A percentile compares a stretch with the other conserved stretches of the same genome.
Conservation (phyloP, 2,888 invertebrate species). For the Temnothorax ravouxi region DNA sequence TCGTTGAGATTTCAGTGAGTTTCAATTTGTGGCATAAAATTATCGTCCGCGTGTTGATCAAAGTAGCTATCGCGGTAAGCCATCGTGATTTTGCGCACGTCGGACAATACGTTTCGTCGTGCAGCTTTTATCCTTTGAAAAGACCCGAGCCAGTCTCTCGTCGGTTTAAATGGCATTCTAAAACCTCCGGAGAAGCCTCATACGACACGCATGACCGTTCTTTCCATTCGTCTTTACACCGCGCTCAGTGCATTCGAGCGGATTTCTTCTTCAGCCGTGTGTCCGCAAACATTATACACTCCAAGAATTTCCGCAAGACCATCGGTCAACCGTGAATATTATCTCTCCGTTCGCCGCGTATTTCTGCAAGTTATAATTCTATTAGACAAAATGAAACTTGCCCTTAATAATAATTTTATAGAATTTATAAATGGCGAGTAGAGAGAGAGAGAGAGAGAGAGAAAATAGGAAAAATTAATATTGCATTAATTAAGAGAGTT, state of each 20-base stretch:
- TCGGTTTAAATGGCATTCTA: conserved; percentile 39
- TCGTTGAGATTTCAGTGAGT: not conserved
- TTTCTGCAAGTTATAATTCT: not conserved
- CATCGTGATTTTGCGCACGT: conserved; percentile 28
- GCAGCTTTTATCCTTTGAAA: conserved; percentile 45
- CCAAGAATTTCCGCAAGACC: not conserved
- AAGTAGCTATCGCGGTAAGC: conserved; percentile 11
- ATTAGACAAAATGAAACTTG: not conserved
- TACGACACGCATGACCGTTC: conserved; percentile 27
- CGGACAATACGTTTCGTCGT: conserved; percentile 7
- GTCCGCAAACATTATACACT: conserved; percentile 7
- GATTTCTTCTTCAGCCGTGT: conserved; percentile 34
- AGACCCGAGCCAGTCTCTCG: not conserved
- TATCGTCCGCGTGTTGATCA: conserved; percentile 22
- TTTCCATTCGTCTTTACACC: conserved; percentile 43
- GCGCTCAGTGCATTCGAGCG: conserved; percentile 28
- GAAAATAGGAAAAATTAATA: not conserved
- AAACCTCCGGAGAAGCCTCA: not conserved
- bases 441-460: too few species aligned
- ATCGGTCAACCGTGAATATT: not conserved
- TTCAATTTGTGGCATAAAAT: conserved; percentile 27
- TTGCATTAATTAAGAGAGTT: not conserved
- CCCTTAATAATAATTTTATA: not conserved
- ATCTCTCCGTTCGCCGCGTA: not conserved
- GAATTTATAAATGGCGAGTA: not conserved